Percentiles rank a stretch among this genome's conserved stretches.
These are phyloP conservation scores for Corythornis cristatus DNA, from an alignment of 2,113 vertebrate species.

Conservation along the genomic window DNA sequence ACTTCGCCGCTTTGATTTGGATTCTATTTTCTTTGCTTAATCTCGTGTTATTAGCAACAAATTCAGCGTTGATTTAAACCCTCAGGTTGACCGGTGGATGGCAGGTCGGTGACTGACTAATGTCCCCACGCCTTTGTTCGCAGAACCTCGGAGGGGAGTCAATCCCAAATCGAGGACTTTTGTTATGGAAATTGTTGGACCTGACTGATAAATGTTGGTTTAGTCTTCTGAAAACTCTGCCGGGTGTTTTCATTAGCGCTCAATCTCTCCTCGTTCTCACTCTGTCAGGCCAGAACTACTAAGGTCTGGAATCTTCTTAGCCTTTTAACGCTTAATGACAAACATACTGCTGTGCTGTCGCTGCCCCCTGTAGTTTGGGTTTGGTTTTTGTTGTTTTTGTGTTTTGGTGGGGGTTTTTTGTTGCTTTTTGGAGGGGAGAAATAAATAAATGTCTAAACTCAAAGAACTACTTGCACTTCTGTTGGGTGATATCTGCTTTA, in stretches of 20 bases:
- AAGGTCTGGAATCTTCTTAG: slow-evolving; percentile 6
- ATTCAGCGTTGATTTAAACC: background rate
- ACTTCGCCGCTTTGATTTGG: background rate
- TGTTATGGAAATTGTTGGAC: background rate
- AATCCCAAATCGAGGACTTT: background rate
- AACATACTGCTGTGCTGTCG: background rate
- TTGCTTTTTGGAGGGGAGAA: background rate
- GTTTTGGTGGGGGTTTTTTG: too few relatives aligned
- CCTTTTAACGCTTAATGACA: slow-evolving; percentile 11
- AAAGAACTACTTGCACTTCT: background rate
- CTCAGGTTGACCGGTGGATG: background rate
- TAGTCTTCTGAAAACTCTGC: background rate
- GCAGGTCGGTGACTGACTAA: background rate
- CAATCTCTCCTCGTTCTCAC: background rate
- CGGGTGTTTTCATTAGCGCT: background rate
- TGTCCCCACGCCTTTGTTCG: background rate
- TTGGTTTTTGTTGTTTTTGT: too few relatives aligned
- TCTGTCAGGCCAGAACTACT: background rate
- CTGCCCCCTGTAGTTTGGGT: background rate
- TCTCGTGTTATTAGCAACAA: background rate
- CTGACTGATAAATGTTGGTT: background rate
- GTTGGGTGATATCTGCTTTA: background rate
- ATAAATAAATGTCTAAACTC: background rate
- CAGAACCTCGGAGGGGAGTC: background rate
- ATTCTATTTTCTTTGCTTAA: background rate